Evolutionary conservation across 2,113 vertebrate species (phyloP).

Genomic region (Marmota flaviventris): DNA sequence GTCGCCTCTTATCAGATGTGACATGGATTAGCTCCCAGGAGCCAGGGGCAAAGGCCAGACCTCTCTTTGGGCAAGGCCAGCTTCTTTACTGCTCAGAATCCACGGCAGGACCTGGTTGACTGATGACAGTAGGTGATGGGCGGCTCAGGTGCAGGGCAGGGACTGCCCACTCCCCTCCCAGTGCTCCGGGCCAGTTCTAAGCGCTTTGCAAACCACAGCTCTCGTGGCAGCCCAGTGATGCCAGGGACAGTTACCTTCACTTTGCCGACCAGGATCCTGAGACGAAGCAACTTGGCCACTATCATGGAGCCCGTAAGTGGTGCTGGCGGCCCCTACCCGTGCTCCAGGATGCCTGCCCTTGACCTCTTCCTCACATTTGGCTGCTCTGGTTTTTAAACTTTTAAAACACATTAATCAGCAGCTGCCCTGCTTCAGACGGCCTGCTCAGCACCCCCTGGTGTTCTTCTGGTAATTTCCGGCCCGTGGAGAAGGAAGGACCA

Average conservation of each 20-base stretch:
- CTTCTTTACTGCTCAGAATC: neutral
- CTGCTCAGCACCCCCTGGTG: neutral
- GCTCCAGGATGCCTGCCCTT: neutral
- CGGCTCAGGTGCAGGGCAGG: fast-evolving
- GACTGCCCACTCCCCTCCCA: fast-evolving
- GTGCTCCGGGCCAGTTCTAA: fast-evolving
- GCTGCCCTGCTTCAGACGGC: neutral
- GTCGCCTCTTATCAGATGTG: neutral
- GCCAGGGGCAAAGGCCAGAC: neutral
- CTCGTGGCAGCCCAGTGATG: neutral
- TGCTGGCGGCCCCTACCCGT: neutral
- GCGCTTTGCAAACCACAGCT: neutral
- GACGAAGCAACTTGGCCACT: neutral
- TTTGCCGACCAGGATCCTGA: neutral
- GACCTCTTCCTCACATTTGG: neutral
- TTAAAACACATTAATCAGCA: conserved; percentile 26
- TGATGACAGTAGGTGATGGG: neutral
- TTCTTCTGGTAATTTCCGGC: conserved; percentile 73
- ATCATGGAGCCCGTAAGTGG: neutral
- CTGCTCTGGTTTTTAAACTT: neutral
- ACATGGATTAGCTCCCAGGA: neutral
- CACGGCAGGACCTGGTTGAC: neutral
- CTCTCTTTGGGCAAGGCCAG: neutral
- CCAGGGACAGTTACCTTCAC: neutral
- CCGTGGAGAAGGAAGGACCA: conserved; percentile 77